A percentile compares a stretch with the other conserved stretches of the same genome.
Evolutionary conservation across 23 tunicate species (phyloP).

Genomic region (Halocynthia aurantium): DNA sequence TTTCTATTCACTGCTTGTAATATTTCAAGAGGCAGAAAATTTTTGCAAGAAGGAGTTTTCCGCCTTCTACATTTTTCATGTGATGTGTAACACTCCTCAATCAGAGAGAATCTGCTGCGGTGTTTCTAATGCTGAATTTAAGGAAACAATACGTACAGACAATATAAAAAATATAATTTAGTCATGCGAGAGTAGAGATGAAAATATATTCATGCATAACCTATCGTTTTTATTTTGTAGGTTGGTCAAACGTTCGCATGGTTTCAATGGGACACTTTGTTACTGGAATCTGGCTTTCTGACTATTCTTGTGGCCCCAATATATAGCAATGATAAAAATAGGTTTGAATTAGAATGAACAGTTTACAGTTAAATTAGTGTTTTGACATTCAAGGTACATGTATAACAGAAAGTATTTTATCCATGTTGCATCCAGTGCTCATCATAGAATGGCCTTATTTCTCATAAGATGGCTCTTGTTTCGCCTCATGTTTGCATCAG

Average conservation of each 20-base stretch:
- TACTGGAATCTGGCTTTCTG: conserved; percentile 86
- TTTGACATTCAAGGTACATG: too few species aligned
- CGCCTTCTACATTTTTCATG: too few species aligned
- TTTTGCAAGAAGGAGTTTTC: neutral
- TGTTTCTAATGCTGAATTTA: too few species aligned
- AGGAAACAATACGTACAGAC: too few species aligned
- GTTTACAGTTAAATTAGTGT: neutral
- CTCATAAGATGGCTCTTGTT: conserved; percentile 86
- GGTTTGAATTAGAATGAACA: neutral
- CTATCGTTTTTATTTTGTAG: conserved; percentile 10
- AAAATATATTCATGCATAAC: conserved; percentile 6
- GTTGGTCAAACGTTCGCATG: conserved; percentile 93
- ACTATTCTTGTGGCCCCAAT: conserved; percentile 53
- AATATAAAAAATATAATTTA: too few species aligned
- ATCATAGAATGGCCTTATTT: conserved; percentile 56
- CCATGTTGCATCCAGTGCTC: conserved; percentile 32
- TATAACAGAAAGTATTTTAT: neutral
- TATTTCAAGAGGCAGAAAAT: too few species aligned
- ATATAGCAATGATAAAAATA: conserved; percentile 6
- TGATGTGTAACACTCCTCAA: too few species aligned
- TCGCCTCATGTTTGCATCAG: conserved; percentile 96
- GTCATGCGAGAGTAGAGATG: too few species aligned
- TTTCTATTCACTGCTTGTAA: too few species aligned
- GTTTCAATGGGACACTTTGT: conserved; percentile 99
- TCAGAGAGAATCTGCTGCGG: too few species aligned